Conservation (phyloP, 2,113 vertebrate species). For the Entelurus aequoreus region DNA sequence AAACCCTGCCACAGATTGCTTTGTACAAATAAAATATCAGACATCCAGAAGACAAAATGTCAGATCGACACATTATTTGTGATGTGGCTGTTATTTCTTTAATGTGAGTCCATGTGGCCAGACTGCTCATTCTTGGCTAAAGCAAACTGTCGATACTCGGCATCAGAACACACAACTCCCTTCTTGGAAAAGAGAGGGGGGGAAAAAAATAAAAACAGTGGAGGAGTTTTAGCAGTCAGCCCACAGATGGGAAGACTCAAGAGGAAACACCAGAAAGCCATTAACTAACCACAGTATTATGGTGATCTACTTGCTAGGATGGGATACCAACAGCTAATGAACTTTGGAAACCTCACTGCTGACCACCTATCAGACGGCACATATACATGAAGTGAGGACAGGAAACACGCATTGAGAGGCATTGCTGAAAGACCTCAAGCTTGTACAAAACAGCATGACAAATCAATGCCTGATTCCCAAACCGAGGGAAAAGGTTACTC, state of each 20-base stretch:
- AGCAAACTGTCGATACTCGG: conserved; percentile 67
- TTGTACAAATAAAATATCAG: conserved; percentile 27
- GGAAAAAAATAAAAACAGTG: conserved; percentile 31
- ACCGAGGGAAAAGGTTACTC: conserved; percentile 95
- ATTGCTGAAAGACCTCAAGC: conserved; percentile 84
- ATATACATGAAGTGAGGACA: conserved; percentile 53
- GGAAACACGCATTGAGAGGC: conserved; percentile 68
- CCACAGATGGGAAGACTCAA: conserved; percentile 89
- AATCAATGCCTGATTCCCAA: conserved; percentile 91
- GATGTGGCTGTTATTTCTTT: conserved; percentile 51
- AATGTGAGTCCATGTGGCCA: conserved; percentile 53
- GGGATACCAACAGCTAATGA: conserved; percentile 90
- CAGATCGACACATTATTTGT: conserved; percentile 51
- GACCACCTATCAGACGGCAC: conserved; percentile 14
- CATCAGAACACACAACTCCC: conserved; percentile 75
- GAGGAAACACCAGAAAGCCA: conserved; percentile 98
- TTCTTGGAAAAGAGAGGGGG: conserved; percentile 44
- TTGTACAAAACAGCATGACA: conserved; percentile 92
- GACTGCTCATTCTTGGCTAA: conserved; percentile 51
- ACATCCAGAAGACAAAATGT: conserved; percentile 38
- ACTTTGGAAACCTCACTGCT: conserved; percentile 54
- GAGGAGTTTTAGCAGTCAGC: conserved; percentile 80
- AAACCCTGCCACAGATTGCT: conserved; percentile 19
- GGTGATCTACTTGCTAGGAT: conserved; percentile 91
- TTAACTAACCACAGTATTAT: conserved; percentile 99